These are phyloP conservation scores for Mycetomoellerius zeteki DNA, from an alignment of 1,140 invertebrate species.

Conservation along the genomic window DNA sequence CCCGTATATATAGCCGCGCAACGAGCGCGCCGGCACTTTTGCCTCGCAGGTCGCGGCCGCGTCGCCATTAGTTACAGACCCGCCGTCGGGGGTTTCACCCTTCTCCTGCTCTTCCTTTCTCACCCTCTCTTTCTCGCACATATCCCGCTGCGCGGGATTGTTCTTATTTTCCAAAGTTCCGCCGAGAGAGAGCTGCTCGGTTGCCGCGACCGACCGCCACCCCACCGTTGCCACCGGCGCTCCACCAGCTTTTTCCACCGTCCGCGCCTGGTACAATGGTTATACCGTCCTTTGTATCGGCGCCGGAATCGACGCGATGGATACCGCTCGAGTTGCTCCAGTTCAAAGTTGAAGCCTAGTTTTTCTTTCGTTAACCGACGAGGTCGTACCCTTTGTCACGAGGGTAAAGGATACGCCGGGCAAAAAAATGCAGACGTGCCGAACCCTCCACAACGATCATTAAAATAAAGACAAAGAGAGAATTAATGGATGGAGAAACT, in stretches of 20 bases:
- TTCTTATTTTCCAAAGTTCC: conserved; percentile 73
- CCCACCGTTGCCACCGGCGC: conserved; percentile 11
- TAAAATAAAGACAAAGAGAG: conserved; percentile 28
- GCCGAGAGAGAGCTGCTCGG: conserved; percentile 39
- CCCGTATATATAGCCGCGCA: conserved; percentile 57
- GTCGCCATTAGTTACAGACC: conserved; percentile 75
- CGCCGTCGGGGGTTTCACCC: conserved; percentile 8
- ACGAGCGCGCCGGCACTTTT: conserved; percentile 71
- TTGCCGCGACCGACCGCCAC: conserved; percentile 25
- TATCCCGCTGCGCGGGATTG: conserved; percentile 17
- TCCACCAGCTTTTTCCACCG: conserved; percentile 59
- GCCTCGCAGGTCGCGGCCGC: conserved; percentile 62
- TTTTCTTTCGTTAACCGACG: conserved; percentile 46
- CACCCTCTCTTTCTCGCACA: too few species aligned
- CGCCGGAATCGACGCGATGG: conserved; percentile 36
- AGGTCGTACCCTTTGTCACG: conserved; percentile 43
- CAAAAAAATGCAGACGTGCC: conserved; percentile 39
- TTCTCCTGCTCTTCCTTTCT: conserved; percentile 2
- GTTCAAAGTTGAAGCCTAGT: conserved; percentile 57
- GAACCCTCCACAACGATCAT: not conserved
- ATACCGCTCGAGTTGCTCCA: conserved; percentile 49
- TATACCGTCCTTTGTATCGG: conserved; percentile 56
- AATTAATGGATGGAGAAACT: conserved; percentile 17
- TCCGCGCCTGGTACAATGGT: conserved; percentile 53
- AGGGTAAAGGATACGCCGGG: conserved; percentile 27